Base-by-base conservation (phyloP, 2,888 invertebrate species). In the Ctenicera cuprea region DNA sequence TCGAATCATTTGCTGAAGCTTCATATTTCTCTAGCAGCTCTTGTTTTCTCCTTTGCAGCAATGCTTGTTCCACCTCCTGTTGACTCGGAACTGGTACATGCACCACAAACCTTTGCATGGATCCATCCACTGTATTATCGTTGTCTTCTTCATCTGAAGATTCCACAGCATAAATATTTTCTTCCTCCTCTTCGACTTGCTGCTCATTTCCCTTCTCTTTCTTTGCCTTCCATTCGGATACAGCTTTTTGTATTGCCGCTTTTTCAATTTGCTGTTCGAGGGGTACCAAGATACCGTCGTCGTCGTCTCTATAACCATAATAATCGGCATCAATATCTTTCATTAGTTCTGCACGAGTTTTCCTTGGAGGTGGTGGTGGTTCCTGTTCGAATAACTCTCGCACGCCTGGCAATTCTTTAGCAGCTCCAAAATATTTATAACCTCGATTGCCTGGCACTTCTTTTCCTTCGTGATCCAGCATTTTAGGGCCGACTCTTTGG, bases 341-440 rank as follows among this genome's bases (percentile, higher is more conserved):
- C 98, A 99, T 98, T 63, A 99, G 89, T 86, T 99, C 99, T 0
- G 96, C 97, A 65, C 99, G 91, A 0, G 97, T 97, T 87, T 97
- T 96, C 22, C 97, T 90, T 12, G 96, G 94, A 4, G 96, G 94
- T 64, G 95, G 93, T 12, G 97, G 96, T 9, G 97, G 95, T 85
- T 97, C 97, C 85, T 98, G 97, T 85, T 98, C 97, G 89, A 99
- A 99, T 37, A 99, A 87, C 86, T 99, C 99, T 57, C 98, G 90
- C 0, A 99, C 99, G 26, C 99, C 94, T 67, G 99, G 99, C 79
- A 99, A 89, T 88, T 99, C 99, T 87, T 97, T 97, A 0, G 98
- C 97, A 18, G 98, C 98, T 38, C 98, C 99, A 87, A 99, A 99
- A 87, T 99, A 99, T 88, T 99, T 98, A 87, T 99, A 99, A 0